These are phyloP conservation scores for Lacerta agilis DNA, from an alignment of 2,797 vertebrate genomes.

Conservation along the genomic window DNA sequence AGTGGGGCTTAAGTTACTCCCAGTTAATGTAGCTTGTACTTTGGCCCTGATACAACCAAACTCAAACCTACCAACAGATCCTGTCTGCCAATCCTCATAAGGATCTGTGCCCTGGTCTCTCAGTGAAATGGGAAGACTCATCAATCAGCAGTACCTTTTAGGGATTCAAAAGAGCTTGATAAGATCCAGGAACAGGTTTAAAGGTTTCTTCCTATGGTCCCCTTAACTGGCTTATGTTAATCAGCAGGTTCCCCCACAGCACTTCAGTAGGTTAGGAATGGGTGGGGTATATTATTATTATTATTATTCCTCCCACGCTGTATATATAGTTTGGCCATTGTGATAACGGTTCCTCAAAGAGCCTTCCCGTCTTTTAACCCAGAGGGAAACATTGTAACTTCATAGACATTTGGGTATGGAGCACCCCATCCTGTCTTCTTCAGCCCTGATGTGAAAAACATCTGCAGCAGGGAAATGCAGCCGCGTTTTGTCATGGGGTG, in stretches of 20 bases:
- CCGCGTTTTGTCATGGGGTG: not conserved
- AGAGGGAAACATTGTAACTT: not conserved
- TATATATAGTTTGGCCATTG: not conserved
- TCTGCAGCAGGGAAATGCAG: not conserved
- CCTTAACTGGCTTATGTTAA: not conserved
- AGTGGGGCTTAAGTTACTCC: too few relatives aligned
- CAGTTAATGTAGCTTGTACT: too few relatives aligned
- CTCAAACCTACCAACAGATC: too few relatives aligned
- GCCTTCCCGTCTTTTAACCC: too few relatives aligned
- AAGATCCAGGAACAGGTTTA: not conserved
- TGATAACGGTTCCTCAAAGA: too few relatives aligned
- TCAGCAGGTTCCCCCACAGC: not conserved
- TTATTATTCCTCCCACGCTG: not conserved
- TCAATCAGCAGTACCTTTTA: not conserved
- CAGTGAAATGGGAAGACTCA: too few relatives aligned
- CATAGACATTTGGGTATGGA: not conserved
- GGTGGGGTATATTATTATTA: too few relatives aligned
- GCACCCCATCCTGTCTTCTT: not conserved
- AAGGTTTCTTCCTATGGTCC: not conserved
- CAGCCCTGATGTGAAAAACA: not conserved
- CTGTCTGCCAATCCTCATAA: too few relatives aligned
- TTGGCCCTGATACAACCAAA: too few relatives aligned
- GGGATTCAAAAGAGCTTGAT: not conserved
- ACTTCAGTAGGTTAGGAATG: not conserved
- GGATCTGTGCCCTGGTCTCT: too few relatives aligned